Evolutionary conservation across 1,140 invertebrate species (phyloP).

Genomic region (Heliconius melpomene): DNA sequence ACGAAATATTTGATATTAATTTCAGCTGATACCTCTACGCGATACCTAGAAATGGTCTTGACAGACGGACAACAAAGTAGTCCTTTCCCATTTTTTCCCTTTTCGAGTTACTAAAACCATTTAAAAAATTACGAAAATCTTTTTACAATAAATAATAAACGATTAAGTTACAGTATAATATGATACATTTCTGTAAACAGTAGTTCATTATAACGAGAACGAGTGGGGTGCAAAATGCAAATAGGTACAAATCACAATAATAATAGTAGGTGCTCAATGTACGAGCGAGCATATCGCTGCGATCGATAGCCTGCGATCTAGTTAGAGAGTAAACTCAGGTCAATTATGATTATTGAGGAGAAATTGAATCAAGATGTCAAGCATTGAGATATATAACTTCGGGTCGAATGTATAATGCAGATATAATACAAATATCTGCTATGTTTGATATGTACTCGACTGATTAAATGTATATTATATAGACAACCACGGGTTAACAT

Average conservation of each 20-base stretch:
- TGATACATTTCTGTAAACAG: neutral
- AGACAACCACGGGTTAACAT: no score
- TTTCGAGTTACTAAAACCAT: neutral
- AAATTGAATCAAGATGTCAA: constrained; percentile 35
- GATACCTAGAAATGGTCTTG: no score
- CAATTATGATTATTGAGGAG: constrained; percentile 36
- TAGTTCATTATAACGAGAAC: neutral
- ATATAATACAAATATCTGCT: neutral
- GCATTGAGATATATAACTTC: neutral
- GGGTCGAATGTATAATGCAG: neutral
- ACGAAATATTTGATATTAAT: no score
- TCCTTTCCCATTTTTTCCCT: no score
- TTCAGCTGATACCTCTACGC: no score
- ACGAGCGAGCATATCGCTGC: constrained; percentile 16
- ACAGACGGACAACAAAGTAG: no score
- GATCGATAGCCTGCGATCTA: constrained; percentile 37
- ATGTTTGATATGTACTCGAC: neutral
- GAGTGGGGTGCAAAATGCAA: neutral
- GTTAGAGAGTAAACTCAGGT: constrained; percentile 34
- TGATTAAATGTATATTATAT: neutral
- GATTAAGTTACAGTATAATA: neutral
- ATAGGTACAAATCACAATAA: neutral
- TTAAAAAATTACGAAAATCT: neutral
- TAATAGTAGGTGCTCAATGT: constrained; percentile 10
- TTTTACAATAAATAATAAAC: neutral